Evolutionary conservation across 2,888 invertebrate genomes (phyloP).

Genomic region (Scelioninae gen. 1): DNA sequence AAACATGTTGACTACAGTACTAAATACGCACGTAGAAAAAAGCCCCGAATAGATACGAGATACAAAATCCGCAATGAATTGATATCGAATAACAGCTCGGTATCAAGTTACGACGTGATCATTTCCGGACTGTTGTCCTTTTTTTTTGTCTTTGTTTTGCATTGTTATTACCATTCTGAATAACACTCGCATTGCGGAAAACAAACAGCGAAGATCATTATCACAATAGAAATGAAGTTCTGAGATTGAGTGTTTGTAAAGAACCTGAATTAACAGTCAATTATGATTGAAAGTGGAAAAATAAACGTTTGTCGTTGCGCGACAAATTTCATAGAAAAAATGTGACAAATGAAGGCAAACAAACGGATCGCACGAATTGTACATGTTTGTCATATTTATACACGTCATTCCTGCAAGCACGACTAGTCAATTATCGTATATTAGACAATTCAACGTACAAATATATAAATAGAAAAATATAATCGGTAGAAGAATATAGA

Average conservation of each 20-base stretch:
- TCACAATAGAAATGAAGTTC: slow-evolving; percentile 28
- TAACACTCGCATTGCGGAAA: neutral
- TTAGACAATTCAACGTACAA: slow-evolving; percentile 84
- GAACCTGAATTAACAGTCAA: slow-evolving; percentile 11
- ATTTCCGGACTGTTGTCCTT: no score
- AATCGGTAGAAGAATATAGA: slow-evolving; percentile 84
- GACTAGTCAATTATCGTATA: slow-evolving; percentile 79
- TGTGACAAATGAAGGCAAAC: slow-evolving; percentile 60
- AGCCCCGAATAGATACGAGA: no score
- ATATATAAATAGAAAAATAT: slow-evolving; percentile 84
- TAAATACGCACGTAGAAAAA: no score
- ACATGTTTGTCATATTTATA: slow-evolving; percentile 59
- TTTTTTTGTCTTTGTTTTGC: no score
- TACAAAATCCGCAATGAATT: no score
- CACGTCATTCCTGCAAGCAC: slow-evolving; percentile 75
- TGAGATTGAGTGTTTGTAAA: neutral
- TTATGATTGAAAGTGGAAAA: slow-evolving; percentile 29
- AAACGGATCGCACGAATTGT: slow-evolving; percentile 62
- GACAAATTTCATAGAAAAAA: slow-evolving; percentile 47
- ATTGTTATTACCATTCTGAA: no score
- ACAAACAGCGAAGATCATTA: slow-evolving; percentile 14
- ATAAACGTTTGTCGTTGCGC: slow-evolving; percentile 4
- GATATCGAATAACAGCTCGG: no score
- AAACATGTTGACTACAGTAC: no score
- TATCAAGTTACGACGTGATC: no score